phyloP scores from a whole-genome alignment of 2,113 vertebrate species.

The Sturnus vulgaris region DNA sequence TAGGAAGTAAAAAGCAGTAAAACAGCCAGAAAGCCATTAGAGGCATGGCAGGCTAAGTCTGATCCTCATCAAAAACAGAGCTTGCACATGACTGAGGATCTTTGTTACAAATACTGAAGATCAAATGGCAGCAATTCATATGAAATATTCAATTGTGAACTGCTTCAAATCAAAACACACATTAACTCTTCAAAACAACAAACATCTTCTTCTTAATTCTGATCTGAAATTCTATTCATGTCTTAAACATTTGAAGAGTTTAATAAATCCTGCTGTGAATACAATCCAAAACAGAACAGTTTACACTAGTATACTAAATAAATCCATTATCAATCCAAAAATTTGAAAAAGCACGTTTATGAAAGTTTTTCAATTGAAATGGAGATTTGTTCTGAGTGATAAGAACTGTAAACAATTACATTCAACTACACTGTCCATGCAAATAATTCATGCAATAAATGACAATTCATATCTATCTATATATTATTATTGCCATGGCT shows the following conservation, averaged over 20 bases:
- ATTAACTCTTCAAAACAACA: background rate
- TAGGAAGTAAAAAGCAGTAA: background rate
- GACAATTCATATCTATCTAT: no score
- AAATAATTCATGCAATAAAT: background rate
- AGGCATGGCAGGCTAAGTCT: background rate
- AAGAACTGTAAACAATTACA: background rate
- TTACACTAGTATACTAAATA: background rate
- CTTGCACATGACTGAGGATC: background rate
- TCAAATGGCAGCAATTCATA: background rate
- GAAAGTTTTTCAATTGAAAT: background rate
- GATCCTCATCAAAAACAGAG: background rate
- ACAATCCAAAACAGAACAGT: background rate
- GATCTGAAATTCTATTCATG: background rate
- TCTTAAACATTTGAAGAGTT: background rate
- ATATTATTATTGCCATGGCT: background rate
- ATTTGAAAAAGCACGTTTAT: background rate
- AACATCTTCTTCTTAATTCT: background rate
- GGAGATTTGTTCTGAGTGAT: background rate
- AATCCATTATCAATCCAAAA: background rate
- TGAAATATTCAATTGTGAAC: background rate
- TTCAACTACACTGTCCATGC: background rate
- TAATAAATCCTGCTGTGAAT: background rate
- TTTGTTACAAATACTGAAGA: background rate
- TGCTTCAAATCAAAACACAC: background rate
- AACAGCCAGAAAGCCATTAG: background rate